These are phyloP conservation scores for Vespertilio murinus DNA, from an alignment of 2,797 vertebrate genomes.

Conservation along the genomic window DNA sequence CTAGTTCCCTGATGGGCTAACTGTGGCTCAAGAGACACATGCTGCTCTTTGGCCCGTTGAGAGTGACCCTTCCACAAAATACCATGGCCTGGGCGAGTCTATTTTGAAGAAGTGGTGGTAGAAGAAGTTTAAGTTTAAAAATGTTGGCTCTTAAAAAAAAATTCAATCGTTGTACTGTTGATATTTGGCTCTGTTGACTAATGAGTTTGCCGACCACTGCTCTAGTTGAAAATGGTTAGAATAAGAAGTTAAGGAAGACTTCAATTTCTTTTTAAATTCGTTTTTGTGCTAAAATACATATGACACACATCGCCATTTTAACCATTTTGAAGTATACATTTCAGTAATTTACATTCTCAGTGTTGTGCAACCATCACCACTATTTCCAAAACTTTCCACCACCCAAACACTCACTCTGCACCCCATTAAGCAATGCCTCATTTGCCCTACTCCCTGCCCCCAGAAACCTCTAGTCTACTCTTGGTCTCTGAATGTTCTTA, in stretches of 20 bases:
- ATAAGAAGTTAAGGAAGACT: not conserved
- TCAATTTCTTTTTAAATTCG: not conserved
- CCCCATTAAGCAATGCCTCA: not conserved
- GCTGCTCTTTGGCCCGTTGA: too few species aligned
- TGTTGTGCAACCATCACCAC: not conserved
- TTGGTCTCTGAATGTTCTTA: not conserved
- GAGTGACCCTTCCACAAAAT: too few species aligned
- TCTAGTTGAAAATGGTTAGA: not conserved
- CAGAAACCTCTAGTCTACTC: not conserved
- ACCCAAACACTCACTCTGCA: not conserved
- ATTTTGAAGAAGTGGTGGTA: too few species aligned
- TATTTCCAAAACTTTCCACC: not conserved
- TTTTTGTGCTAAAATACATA: not conserved
- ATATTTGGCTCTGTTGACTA: too few species aligned
- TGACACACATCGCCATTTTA: not conserved
- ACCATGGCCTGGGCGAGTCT: too few species aligned
- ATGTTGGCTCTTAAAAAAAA: too few species aligned
- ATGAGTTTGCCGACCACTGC: too few species aligned
- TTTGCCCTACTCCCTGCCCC: not conserved
- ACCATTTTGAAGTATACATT: not conserved
- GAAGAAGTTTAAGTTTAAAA: too few species aligned
- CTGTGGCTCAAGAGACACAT: too few species aligned
- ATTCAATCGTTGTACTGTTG: too few species aligned
- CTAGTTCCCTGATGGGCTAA: too few species aligned
- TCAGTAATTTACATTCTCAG: not conserved